Evolutionary conservation across 2,797 vertebrate genomes (phyloP).

Genomic region (Rhyacichthys aspro): DNA sequence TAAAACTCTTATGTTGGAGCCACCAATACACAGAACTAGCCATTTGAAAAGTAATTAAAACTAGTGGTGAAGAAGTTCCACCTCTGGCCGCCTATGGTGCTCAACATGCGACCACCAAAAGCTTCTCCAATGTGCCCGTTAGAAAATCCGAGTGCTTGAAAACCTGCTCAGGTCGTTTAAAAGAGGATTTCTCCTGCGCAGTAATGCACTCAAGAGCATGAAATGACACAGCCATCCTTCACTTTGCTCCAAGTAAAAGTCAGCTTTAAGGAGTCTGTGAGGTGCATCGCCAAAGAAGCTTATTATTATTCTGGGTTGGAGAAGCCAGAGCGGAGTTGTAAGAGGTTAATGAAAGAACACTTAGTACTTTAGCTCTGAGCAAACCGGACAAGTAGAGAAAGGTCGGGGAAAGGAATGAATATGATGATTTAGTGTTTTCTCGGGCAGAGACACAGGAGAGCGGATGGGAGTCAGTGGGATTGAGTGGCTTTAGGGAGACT

Average conservation of each 20-base stretch:
- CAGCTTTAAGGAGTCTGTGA: slow-evolving; percentile 24
- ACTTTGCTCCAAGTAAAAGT: slow-evolving; percentile 35
- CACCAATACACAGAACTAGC: too few species aligned
- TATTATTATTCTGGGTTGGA: slow-evolving; percentile 12
- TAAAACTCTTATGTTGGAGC: too few species aligned
- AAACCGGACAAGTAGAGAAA: slow-evolving; percentile 22
- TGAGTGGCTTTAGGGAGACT: slow-evolving; percentile 41
- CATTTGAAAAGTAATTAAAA: background rate
- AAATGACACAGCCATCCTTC: slow-evolving; percentile 42
- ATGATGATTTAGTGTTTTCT: slow-evolving; percentile 44
- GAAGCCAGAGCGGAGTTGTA: slow-evolving; percentile 15
- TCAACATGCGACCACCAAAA: background rate
- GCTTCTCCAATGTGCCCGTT: background rate
- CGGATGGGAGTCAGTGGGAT: slow-evolving; percentile 22
- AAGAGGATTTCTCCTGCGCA: background rate
- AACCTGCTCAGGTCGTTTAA: background rate
- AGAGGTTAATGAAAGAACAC: slow-evolving; percentile 35
- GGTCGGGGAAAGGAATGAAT: slow-evolving; percentile 38
- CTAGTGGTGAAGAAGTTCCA: background rate
- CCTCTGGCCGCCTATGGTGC: background rate
- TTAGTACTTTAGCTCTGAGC: slow-evolving; percentile 10
- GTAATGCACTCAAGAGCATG: slow-evolving; percentile 31
- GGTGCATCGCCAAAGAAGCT: slow-evolving; percentile 27
- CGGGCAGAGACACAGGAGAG: slow-evolving; percentile 5
- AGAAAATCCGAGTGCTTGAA: slow-evolving; percentile 3